Base-by-base conservation (phyloP, 2,888 invertebrate species). In the Drosophila prostipennis region DNA sequence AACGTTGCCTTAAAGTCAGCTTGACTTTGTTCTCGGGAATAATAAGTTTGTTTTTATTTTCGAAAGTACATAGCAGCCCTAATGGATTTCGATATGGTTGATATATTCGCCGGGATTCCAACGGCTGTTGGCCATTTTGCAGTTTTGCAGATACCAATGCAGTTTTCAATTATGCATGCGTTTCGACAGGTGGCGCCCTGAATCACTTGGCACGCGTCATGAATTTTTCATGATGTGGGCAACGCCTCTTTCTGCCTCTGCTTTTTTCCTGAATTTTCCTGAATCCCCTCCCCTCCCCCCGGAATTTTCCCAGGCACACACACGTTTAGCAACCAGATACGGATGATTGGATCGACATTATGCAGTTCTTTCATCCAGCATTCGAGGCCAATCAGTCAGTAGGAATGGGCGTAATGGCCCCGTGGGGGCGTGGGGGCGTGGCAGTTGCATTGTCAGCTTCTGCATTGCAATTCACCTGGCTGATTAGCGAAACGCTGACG, bases 261-360 rank as follows among this genome's bases (percentile, higher is more conserved):
- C 14, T 46, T 46, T 46, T 46, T 29, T 7, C 29, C 43, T 11
- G 42, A 42, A 13, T 43, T 43, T 43, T 11, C 19, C n/a, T 19
- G n/a, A n/a, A n/a, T n/a, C n/a, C n/a, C n/a, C n/a, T n/a, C n/a
- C n/a, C n/a, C n/a, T n/a, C n/a, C 13, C 4, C 37, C 1, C 57
- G 7, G 23, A 2, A 23, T 11, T 26, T 14, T 29, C 46, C 40
- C 13, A 10, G 14, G 10, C 16, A 10, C 45, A 32, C 43, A 46
- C 55, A 39, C 40, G 43, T 43, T 67, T 58, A 64, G 42, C 36
- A 39, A 51, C 43, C 36, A 23, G 37, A 11, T 55, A 54, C 49
- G 60, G 67, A 69, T 77, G 80, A 82, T 69, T 80, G 64, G 71
- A 45, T 69, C 56, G 60, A 67, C 68, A 72, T 78, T 76, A 72